A percentile compares a stretch with the other conserved stretches of the same genome.
phyloP scores from a whole-genome alignment of 2,888 invertebrate genomes.

The Orchestes rusci region DNA sequence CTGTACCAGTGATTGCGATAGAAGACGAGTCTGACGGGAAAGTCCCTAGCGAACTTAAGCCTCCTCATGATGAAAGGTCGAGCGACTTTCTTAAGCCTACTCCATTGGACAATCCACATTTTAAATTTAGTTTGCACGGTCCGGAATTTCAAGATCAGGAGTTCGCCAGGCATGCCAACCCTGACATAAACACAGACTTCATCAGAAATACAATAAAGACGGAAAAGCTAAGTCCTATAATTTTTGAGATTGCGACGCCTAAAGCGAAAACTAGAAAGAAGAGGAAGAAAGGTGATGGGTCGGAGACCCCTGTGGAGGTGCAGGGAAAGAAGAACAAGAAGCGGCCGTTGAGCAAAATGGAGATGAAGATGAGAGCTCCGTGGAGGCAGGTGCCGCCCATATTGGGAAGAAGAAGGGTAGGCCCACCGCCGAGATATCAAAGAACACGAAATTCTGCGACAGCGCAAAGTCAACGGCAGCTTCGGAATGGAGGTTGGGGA shows the following conservation, averaged over 20 bases:
- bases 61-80: background rate
- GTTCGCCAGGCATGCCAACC: conserved; percentile 29
- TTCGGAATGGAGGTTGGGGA: no score
- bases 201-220: conserved; percentile 32
- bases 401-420: no score
- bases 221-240: conserved; percentile 32
- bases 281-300: conserved; percentile 4
- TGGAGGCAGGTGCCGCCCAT: no score
- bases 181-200: conserved; percentile 26
- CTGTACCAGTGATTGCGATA: background rate
- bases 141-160: conserved; percentile 33
- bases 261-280: conserved; percentile 5
- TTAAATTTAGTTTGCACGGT: conserved; percentile 37
- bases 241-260: conserved; percentile 3
- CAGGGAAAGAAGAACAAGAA: conserved; percentile 7
- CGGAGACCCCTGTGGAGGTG: background rate
- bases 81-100: background rate
- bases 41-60: background rate
- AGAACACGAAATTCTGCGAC: no score
- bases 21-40: background rate
- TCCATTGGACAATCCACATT: conserved; percentile 12
- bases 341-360: no score
- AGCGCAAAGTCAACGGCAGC: no score
- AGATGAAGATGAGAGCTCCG: no score
- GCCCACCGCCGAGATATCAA: no score